Evolutionary conservation across 2,797 vertebrate genomes (phyloP).

Genomic region (Denticeps clupeoides): DNA sequence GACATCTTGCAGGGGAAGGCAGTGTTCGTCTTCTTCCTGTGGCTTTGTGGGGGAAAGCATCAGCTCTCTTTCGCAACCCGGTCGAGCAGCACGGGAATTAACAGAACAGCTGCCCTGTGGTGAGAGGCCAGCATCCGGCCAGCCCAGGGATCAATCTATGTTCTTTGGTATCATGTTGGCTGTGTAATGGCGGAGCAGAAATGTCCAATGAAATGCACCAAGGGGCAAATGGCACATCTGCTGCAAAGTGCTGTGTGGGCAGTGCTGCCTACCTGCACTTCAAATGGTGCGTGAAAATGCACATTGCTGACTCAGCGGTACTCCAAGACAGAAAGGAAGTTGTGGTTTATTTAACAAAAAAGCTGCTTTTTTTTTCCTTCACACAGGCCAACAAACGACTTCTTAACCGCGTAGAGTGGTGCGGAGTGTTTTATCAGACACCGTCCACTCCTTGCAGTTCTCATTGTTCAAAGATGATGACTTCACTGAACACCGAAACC

Average conservation of each 20-base stretch:
- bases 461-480: no score
- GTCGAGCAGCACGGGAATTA: no score
- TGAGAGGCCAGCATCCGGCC: background rate
- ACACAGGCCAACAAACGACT: background rate
- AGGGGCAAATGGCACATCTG: conserved; percentile 5
- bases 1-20: no score
- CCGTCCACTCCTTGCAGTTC: no score
- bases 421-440: conserved; percentile 10
- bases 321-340: background rate
- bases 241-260: conserved; percentile 13
- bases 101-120: no score
- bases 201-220: conserved; percentile 4
- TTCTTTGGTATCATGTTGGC: background rate
- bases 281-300: conserved; percentile 15
- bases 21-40: conserved; percentile 25
- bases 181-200: background rate
- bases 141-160: background rate
- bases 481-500: no score
- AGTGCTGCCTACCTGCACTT: conserved; percentile 16
- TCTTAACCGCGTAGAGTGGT: no score
- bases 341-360: conserved; percentile 1
- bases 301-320: conserved; percentile 5
- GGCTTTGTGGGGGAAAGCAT: no score
- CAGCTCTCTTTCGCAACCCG: no score
- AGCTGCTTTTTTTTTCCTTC: conserved; percentile 2